Conservation (phyloP, 2,113 vertebrate genomes). For the Periophthalmodon schlosseri region DNA sequence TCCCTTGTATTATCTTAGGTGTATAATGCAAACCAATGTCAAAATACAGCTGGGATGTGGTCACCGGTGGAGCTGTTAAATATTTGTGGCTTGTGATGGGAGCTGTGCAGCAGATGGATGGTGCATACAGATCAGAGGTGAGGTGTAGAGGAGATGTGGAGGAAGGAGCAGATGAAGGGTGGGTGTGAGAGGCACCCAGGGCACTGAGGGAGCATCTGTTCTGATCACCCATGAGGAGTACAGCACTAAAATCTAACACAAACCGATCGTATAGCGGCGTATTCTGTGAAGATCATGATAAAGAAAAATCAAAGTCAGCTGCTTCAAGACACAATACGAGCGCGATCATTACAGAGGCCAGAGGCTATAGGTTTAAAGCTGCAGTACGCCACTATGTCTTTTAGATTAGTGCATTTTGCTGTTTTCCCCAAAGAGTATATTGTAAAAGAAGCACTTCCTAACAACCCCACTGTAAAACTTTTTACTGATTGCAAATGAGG, state of each 20-base stretch:
- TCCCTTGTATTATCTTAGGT: no score
- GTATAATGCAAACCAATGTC: neutral
- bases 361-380: neutral
- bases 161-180: slow-evolving; percentile 72
- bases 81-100: slow-evolving; percentile 22
- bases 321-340: neutral
- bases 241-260: slow-evolving; percentile 19
- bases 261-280: neutral
- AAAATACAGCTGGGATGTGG: slow-evolving; percentile 46
- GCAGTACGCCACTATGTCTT: no score
- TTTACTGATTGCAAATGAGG: no score
- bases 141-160: slow-evolving; percentile 57
- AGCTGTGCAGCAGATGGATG: slow-evolving; percentile 67
- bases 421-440: no score
- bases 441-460: no score
- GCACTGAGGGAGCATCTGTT: slow-evolving; percentile 68
- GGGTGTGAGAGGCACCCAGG: slow-evolving; percentile 61
- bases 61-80: slow-evolving; percentile 54
- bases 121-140: slow-evolving; percentile 30
- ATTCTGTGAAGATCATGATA: neutral
- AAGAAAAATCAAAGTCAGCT: neutral
- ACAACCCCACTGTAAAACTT: no score
- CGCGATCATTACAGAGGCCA: neutral
- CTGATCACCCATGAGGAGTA: slow-evolving; percentile 39
- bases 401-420: no score